phyloP scores from a whole-genome alignment of 2,888 invertebrate genomes.

The Agonopterix subpropinquella region DNA sequence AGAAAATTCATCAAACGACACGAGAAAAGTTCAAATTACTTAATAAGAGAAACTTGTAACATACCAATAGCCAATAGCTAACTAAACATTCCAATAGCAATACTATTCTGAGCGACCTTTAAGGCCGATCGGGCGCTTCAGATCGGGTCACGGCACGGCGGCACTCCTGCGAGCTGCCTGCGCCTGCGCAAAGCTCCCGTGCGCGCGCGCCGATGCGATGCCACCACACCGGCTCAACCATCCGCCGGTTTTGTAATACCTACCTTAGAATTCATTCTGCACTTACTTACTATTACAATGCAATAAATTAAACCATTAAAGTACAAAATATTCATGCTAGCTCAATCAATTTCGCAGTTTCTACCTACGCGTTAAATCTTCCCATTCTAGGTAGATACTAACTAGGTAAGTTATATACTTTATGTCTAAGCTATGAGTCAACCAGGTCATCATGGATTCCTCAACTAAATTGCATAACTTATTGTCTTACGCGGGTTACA shows the following conservation, averaged over 20 bases:
- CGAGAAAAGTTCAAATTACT: neutral
- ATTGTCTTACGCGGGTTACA: no score
- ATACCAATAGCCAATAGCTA: conserved; percentile 7
- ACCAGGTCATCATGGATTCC: no score
- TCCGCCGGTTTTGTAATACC: no score
- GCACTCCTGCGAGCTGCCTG: conserved; percentile 3
- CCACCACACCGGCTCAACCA: no score
- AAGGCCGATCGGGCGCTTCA: conserved; percentile 37
- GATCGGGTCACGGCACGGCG: conserved; percentile 36
- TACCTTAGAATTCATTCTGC: no score
- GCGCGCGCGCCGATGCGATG: no score
- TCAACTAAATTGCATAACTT: no score
- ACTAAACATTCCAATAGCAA: conserved; percentile 4
- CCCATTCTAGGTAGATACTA: neutral
- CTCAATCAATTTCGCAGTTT: no score
- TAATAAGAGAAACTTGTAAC: neutral
- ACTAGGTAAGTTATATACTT: neutral
- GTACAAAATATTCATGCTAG: no score
- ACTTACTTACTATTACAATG: no score
- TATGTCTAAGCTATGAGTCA: neutral
- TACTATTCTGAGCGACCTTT: conserved; percentile 30
- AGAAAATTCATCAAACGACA: neutral
- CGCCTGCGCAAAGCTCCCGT: neutral
- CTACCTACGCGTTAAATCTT: neutral
- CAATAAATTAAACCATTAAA: no score